phyloP scores from a whole-genome alignment of 1,140 invertebrate genomes.

The Macrotrachela quadricornifera region DNA sequence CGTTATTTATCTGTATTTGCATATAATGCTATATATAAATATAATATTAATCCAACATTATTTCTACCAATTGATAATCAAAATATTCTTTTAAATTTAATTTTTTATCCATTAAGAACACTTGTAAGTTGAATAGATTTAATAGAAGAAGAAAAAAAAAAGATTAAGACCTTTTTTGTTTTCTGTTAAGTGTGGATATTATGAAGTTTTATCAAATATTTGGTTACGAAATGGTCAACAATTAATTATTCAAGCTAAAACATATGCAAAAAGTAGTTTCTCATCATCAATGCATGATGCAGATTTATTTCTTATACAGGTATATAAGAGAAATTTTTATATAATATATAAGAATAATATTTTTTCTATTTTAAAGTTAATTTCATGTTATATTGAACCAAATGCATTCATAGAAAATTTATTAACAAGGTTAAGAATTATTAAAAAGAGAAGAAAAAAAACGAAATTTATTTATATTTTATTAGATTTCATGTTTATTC shows the following conservation, averaged over 20 bases:
- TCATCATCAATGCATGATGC: constrained; percentile 94
- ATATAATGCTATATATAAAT: constrained; percentile 59
- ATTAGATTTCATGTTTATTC: too few relatives aligned
- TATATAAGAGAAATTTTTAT: neutral
- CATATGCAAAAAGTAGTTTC: constrained; percentile 92
- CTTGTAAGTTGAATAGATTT: constrained; percentile 42
- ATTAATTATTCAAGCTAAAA: constrained; percentile 93
- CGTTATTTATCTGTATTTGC: constrained; percentile 76
- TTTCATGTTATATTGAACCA: too few relatives aligned
- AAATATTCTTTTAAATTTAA: constrained; percentile 15
- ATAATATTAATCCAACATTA: too few relatives aligned
- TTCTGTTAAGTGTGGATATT: constrained; percentile 58
- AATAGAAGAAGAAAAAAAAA: constrained; percentile 7
- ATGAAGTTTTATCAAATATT: constrained; percentile 72
- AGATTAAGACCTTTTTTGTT: neutral
- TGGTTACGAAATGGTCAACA: constrained; percentile 91
- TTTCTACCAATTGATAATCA: constrained; percentile 51
- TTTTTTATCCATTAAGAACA: constrained; percentile 35
- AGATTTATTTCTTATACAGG: constrained; percentile 57
- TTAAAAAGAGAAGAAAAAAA: too few relatives aligned
- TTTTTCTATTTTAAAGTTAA: too few relatives aligned
- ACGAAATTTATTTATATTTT: constrained; percentile 20
- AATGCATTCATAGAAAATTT: too few relatives aligned
- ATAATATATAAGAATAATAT: too few relatives aligned
- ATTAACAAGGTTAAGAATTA: too few relatives aligned